Evolutionary conservation across 1,140 invertebrate species (phyloP), one percentile per base, ranked within the genome.

Genomic region (Berghia stephanieae): DNA sequence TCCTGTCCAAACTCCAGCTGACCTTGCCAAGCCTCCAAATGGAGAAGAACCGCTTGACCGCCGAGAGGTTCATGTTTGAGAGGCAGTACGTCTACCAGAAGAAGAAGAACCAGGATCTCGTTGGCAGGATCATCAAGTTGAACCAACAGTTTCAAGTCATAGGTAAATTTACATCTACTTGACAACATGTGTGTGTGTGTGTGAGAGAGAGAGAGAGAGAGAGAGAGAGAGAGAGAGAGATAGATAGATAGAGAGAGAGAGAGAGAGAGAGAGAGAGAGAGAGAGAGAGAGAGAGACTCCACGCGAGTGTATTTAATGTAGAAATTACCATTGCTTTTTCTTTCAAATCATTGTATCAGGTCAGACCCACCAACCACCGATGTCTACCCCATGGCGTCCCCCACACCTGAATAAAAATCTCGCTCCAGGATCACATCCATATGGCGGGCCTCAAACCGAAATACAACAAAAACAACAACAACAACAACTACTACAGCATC

Each of bases 71-170:
- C 43, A 43, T 75, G 13, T 73, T 79, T 36, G 78, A 77, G 40
- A 76, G 73, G 44, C 78, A 79, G 74, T 68, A 68, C 38, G 73
- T 77, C 55, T 57, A 79, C 5, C 69, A 79, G 38, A 72, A 77
- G 44, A 60, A 70, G 27, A 75, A 70, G 57, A 79, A 79, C 57
- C 24, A 70, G 3, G 78, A 79, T 36, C 69, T 79, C 31, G 75
- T 79, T 43, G 42, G 55, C 16, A 34, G 78, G 10, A 43, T 79
- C 16, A 75, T 70, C 13, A 60, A 70, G 68, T 44, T 79, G 10
- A 70, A 79, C 46, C 78, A 79, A 67, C 75, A 79, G 68, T 79
- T 79, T 31, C 57, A 70, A 42, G 49, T 69, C 42, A 31, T 73
- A n/a, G 78, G 78, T 76, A 43, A 46, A 63, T 5, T 31, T 18